These are phyloP conservation scores for Diceros bicornis DNA, from an alignment of 2,797 vertebrate species.

Conservation along the genomic window DNA sequence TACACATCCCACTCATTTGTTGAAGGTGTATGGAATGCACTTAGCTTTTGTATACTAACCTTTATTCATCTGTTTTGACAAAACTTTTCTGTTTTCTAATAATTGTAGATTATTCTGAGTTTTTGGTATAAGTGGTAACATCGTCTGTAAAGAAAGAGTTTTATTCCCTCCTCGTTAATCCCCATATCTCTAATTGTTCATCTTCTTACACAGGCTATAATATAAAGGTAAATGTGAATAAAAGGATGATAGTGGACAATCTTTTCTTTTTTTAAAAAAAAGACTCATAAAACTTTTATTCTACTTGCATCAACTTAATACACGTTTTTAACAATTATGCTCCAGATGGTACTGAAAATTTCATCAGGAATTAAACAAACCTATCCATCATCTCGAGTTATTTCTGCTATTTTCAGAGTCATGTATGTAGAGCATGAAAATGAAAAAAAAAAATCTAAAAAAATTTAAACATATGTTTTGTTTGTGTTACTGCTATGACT, in stretches of 20 bases:
- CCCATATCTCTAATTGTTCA: neutral
- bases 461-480: slow-evolving; percentile 91
- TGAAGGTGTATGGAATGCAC: neutral
- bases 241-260: neutral
- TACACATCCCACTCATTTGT: neutral
- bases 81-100: neutral
- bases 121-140: neutral
- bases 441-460: slow-evolving; percentile 81
- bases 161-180: neutral
- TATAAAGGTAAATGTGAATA: neutral
- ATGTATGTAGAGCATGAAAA: slow-evolving; percentile 90
- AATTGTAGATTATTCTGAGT: neutral
- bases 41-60: neutral
- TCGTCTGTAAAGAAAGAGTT: neutral
- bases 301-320: neutral
- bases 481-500: slow-evolving; percentile 91
- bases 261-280: neutral
- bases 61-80: neutral
- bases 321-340: slow-evolving; percentile 90
- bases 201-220: neutral
- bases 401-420: slow-evolving; percentile 92
- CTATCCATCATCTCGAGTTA: slow-evolving; percentile 91
- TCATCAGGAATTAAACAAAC: slow-evolving; percentile 93
- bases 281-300: slow-evolving; percentile 6
- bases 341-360: slow-evolving; percentile 93